Percentiles rank a stretch among this genome's conserved stretches.
Conservation (phyloP, 2,113 vertebrate genomes). For the Caloenas nicobarica region DNA sequence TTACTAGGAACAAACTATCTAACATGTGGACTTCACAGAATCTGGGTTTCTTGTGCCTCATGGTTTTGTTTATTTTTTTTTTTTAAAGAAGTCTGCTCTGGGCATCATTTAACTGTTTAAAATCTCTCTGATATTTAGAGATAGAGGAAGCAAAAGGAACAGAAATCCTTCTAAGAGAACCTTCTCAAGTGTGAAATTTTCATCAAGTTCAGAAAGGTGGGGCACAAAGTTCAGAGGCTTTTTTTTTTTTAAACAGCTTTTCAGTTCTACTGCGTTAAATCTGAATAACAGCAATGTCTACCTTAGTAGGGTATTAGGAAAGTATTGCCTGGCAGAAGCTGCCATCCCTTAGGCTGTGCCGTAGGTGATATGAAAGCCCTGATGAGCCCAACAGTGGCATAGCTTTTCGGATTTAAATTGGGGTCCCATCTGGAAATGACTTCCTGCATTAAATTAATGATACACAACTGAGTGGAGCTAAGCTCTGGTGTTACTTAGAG, state of each 20-base stretch:
- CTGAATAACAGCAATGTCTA: not conserved
- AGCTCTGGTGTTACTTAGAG: not conserved
- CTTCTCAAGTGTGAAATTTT: not conserved
- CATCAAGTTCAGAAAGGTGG: not conserved
- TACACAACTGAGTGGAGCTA: constrained; percentile 4
- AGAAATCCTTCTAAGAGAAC: not conserved
- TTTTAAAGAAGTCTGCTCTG: not conserved
- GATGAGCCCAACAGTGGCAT: constrained; percentile 4
- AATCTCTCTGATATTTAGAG: not conserved
- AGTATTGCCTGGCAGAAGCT: not conserved
- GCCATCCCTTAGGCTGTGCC: not conserved
- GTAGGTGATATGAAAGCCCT: not conserved
- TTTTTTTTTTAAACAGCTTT: not conserved
- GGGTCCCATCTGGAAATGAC: constrained; percentile 41
- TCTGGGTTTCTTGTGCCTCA: not conserved
- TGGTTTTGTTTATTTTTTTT: no score
- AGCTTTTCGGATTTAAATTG: constrained; percentile 24
- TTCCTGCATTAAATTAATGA: constrained; percentile 36
- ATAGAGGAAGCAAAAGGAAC: not conserved
- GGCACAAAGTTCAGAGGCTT: not conserved
- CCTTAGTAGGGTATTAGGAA: not conserved
- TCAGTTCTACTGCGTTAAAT: not conserved
- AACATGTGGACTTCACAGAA: not conserved
- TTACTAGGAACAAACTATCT: not conserved
- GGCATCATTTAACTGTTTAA: not conserved